Conservation (phyloP, 2,797 vertebrate species). For the Xenopus petersii region DNA sequence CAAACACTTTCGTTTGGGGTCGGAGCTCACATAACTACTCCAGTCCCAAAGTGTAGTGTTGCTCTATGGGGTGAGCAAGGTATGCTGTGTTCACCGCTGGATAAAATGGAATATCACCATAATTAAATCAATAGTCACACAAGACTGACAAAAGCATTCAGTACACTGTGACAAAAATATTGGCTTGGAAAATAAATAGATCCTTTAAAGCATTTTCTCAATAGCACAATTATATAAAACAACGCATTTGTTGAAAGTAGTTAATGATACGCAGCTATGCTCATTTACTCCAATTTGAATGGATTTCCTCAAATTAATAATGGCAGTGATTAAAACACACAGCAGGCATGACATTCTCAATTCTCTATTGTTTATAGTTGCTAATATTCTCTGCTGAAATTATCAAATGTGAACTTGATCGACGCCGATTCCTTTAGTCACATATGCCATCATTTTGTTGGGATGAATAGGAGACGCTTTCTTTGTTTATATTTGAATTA, state of each 20-base stretch:
- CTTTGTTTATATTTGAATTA: constrained; percentile 4
- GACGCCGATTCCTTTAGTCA: constrained; percentile 41
- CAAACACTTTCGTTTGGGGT: too few species aligned
- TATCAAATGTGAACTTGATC: constrained; percentile 40
- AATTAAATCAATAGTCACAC: not conserved
- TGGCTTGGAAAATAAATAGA: constrained; percentile 5
- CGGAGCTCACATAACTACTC: too few species aligned
- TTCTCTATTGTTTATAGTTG: constrained; percentile 12
- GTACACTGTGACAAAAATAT: not conserved
- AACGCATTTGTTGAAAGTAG: constrained; percentile 26
- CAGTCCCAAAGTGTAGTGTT: too few species aligned
- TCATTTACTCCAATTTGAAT: constrained; percentile 42
- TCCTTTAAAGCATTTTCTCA: not conserved
- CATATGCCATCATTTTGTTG: constrained; percentile 23
- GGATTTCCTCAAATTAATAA: constrained; percentile 46
- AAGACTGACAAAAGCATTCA: not conserved
- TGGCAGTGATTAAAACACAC: constrained; percentile 46
- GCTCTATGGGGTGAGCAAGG: too few species aligned
- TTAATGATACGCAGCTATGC: constrained; percentile 30
- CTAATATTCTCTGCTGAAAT: constrained; percentile 37
- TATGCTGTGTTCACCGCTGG: too few species aligned
- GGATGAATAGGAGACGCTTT: constrained; percentile 37
- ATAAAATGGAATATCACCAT: not conserved
- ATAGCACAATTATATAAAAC: constrained; percentile 42
- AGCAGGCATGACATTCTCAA: constrained; percentile 26